phyloP scores from a whole-genome alignment of 2,113 vertebrate genomes.

The Muntiacus muntjak region DNA sequence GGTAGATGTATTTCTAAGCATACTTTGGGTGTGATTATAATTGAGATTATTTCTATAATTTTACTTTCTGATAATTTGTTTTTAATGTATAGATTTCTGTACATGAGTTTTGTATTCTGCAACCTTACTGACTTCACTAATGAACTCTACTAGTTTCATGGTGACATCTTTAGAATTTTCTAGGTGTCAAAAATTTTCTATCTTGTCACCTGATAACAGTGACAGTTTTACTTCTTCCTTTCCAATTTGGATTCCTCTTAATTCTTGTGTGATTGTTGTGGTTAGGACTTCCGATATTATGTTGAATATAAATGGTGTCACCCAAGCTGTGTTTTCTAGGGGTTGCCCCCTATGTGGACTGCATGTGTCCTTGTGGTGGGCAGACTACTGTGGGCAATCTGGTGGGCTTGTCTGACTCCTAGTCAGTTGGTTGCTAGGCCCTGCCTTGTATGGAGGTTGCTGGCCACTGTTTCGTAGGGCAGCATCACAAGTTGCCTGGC shows the following conservation, averaged over 20 bases:
- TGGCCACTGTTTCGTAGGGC: background rate
- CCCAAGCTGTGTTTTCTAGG: background rate
- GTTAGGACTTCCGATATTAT: background rate
- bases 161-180: background rate
- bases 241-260: background rate
- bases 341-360: background rate
- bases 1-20: background rate
- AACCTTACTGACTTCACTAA: background rate
- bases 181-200: background rate
- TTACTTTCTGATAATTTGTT: background rate
- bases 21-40: background rate
- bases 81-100: background rate
- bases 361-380: background rate
- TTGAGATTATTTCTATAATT: background rate
- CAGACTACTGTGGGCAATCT: background rate
- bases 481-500: background rate
- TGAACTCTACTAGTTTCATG: background rate
- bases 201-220: background rate
- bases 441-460: background rate
- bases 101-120: background rate
- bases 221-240: background rate
- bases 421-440: background rate
- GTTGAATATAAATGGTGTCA: background rate
- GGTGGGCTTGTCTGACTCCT: background rate
- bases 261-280: background rate